These are phyloP conservation scores for Melanophora roralis DNA, from an alignment of 2,888 invertebrate genomes.

Conservation along the genomic window DNA sequence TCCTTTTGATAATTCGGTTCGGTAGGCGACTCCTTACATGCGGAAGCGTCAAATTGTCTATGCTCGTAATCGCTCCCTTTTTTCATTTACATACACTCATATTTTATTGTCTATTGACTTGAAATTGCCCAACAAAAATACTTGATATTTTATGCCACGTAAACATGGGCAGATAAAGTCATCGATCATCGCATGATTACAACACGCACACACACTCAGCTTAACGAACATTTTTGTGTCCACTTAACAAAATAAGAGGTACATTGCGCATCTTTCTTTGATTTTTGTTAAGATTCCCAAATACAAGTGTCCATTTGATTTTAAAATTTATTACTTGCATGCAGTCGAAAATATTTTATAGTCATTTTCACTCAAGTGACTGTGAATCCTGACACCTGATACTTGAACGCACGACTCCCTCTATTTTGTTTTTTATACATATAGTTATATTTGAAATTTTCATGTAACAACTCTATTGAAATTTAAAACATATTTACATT, in stretches of 20 bases:
- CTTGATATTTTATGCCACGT: constrained; percentile 53
- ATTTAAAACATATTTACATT: not conserved
- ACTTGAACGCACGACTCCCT: not conserved
- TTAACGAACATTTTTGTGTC: constrained; percentile 18
- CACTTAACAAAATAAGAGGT: constrained; percentile 27
- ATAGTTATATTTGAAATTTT: not conserved
- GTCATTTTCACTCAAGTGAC: constrained; percentile 41
- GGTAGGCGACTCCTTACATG: constrained; percentile 67
- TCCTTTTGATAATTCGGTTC: constrained; percentile 38
- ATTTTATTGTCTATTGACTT: not conserved
- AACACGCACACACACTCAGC: not conserved
- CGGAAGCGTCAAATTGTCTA: constrained; percentile 76
- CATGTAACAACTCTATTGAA: constrained; percentile 22
- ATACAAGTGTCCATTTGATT: constrained; percentile 14
- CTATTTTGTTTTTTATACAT: not conserved
- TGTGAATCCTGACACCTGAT: constrained; percentile 61
- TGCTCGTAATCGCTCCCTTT: constrained; percentile 54
- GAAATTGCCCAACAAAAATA: constrained; percentile 34
- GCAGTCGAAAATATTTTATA: constrained; percentile 14
- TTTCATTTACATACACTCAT: not conserved
- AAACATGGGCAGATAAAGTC: constrained; percentile 60
- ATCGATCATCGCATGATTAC: constrained; percentile 68
- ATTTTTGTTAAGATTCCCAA: not conserved
- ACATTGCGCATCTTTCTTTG: not conserved
- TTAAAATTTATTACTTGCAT: not conserved